Percentiles rank a stretch among this genome's conserved stretches.
These are phyloP conservation scores for Sylvia atricapilla DNA, from an alignment of 2,113 vertebrate species.

Conservation along the genomic window DNA sequence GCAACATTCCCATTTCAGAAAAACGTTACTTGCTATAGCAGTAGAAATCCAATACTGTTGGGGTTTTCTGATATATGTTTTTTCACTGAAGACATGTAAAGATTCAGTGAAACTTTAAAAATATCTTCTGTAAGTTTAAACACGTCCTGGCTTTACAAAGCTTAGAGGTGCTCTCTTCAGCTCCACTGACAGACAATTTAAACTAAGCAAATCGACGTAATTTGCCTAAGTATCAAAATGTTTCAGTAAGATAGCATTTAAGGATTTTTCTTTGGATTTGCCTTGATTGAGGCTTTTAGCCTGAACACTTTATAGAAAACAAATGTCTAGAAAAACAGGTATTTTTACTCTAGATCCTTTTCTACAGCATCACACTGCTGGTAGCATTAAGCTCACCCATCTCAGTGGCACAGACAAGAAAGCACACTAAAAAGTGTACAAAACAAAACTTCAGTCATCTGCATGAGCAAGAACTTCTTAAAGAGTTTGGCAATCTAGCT, in stretches of 20 bases:
- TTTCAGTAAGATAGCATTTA: not conserved
- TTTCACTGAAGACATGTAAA: not conserved
- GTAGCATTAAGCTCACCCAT: not conserved
- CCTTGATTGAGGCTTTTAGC: not conserved
- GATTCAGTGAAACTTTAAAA: not conserved
- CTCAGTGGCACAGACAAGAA: not conserved
- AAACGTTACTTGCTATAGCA: not conserved
- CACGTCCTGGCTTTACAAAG: not conserved
- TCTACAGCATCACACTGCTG: not conserved
- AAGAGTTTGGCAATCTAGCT: not conserved
- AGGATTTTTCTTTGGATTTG: not conserved
- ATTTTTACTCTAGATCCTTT: not conserved
- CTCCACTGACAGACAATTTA: not conserved
- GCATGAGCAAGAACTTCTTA: not conserved
- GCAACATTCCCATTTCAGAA: not conserved
- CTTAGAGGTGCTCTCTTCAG: not conserved
- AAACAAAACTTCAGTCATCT: not conserved
- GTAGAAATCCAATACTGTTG: not conserved
- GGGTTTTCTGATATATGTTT: not conserved
- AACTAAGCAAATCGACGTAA: not conserved
- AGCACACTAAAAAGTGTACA: not conserved
- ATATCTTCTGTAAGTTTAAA: not conserved
- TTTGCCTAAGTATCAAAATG: not conserved
- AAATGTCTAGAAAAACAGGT: not conserved
- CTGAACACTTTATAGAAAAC: not conserved